Base-by-base conservation (phyloP, 2,797 vertebrate genomes). In the Astyanax mexicanus region DNA sequence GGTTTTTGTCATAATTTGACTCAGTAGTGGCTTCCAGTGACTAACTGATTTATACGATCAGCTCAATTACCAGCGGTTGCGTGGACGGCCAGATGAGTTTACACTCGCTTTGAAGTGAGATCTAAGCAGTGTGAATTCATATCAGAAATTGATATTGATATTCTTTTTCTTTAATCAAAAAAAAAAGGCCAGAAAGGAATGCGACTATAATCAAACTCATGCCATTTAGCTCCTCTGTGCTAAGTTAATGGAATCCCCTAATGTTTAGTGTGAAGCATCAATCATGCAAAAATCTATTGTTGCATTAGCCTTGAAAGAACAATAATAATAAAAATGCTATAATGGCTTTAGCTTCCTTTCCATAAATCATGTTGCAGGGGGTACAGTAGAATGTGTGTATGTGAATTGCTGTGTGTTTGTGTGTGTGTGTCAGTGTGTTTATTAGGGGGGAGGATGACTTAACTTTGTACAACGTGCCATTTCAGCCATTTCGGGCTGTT, bases 321-420 rank as follows among this genome's bases (percentile, higher is more conserved):
- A 93, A 94, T 94, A 93, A 94, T 94, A 94, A 94, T 94, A 94
- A 94, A 94, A 94, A 93, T 89, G 92, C 92, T 93, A 91, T 93
- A 93, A 94, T 94, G 92, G 92, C 92, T 91, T 91, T 89, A 87
- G 92, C 93, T 93, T 94, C 91, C 93, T 93, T 91, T 90, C 87
- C 89, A 93, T 94, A 94, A 94, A 94, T 94, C 93, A 91, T 87
- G 72, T 81, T 79, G 78, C 75, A 64, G 77, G 71, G 76, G 77
- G 79, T 81, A 79, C 72, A 74, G 65, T 68, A 71, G 66, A 44
- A 69, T 76, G 78, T 69, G 17, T 49, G 57, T 40, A 51, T 69
- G 69, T 75, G 60, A 84, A 64, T 78, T 37, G 66, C 74, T 68
- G 76, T 69, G 75, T 75, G 75, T 88, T 84, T 84, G 64, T 79